phyloP scores from a whole-genome alignment of 1,140 invertebrate species.

The Thereuonema tuberculata region DNA sequence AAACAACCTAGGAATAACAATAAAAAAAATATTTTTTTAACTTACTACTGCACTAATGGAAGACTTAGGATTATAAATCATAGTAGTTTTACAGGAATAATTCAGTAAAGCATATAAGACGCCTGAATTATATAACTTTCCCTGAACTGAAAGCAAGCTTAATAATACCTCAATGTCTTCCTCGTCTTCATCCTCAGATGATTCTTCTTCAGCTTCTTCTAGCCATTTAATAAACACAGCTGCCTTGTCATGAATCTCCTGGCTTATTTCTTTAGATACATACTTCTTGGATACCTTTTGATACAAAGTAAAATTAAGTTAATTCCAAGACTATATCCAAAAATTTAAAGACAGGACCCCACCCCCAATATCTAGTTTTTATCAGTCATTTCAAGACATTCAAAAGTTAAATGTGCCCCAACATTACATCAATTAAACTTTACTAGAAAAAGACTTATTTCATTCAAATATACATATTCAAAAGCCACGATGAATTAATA shows the following conservation, averaged over 20 bases:
- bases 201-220: conserved; percentile 89
- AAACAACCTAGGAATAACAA: conserved; percentile 25
- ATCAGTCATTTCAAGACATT: too few relatives aligned
- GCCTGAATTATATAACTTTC: background rate
- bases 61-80: too few relatives aligned
- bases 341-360: too few relatives aligned
- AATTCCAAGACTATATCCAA: background rate
- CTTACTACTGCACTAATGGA: too few relatives aligned
- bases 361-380: too few relatives aligned
- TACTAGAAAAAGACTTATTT: too few relatives aligned
- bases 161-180: conserved; percentile 54
- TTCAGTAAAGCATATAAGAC: background rate
- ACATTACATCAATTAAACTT: too few relatives aligned
- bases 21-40: background rate
- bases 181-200: conserved; percentile 52
- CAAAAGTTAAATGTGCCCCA: too few relatives aligned
- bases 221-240: conserved; percentile 93
- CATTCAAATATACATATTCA: too few relatives aligned
- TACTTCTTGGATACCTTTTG: conserved; percentile 76
- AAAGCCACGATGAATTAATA: too few relatives aligned
- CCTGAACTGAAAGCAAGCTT: too few relatives aligned
- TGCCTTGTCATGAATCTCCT: conserved; percentile 84
- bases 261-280: conserved; percentile 73
- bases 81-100: background rate
- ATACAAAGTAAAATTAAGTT: too few relatives aligned